Conservation (phyloP, 2,113 vertebrate genomes). For the Aythya baeri region DNA sequence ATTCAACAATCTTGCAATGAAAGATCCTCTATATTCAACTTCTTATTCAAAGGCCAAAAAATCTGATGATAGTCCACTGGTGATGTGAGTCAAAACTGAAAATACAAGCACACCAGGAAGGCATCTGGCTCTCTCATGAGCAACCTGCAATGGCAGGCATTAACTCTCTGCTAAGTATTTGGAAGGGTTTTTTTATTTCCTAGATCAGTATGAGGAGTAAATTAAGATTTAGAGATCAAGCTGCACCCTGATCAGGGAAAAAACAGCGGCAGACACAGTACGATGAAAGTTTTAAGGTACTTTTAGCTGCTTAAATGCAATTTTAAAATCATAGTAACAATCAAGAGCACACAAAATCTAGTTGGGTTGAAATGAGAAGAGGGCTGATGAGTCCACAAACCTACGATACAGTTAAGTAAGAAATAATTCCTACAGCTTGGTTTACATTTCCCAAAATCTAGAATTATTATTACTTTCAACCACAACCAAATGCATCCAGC, state of each 20-base stretch:
- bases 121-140: neutral
- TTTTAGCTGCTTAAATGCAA: neutral
- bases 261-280: neutral
- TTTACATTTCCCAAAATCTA: neutral
- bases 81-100: neutral
- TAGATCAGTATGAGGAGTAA: neutral
- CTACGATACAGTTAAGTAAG: neutral
- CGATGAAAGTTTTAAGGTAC: neutral
- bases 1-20: neutral
- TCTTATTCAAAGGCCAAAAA: neutral
- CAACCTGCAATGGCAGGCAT: neutral
- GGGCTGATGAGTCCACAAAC: neutral
- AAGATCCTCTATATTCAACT: neutral
- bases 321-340: neutral
- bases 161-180: neutral
- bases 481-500: too few species aligned
- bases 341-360: neutral
- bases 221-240: constrained; percentile 10
- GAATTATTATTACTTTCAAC: neutral
- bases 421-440: neutral
- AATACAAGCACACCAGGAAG: neutral
- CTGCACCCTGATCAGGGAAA: neutral
- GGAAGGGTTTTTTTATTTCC: neutral
- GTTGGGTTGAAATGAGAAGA: neutral
- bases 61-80: neutral